A percentile compares a stretch with the other conserved stretches of the same genome.
These are phyloP conservation scores for Lasioglossum malachurum DNA, from an alignment of 2,888 invertebrate genomes.

Conservation along the genomic window DNA sequence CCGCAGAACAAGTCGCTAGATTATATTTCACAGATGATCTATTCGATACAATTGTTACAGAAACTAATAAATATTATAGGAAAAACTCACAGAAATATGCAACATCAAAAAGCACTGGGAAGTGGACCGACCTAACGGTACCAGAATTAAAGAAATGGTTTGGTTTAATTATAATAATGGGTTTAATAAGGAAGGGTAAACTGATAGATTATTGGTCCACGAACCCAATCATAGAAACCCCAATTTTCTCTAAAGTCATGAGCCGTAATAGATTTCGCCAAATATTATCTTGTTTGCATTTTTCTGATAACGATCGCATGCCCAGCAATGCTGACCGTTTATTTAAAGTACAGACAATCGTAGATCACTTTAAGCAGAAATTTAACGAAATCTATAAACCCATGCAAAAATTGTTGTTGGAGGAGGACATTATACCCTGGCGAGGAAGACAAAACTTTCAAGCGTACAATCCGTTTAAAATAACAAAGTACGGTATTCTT, in stretches of 20 bases:
- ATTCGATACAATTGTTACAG: not conserved
- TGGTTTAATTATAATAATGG: slow-evolving; percentile 8
- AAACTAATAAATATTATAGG: not conserved
- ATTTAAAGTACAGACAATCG: not conserved
- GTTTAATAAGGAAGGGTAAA: slow-evolving; percentile 1
- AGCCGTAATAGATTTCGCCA: slow-evolving; percentile 17
- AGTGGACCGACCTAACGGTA: not conserved
- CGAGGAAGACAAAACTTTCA: not conserved
- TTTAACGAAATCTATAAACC: slow-evolving; percentile 15
- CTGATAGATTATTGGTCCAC: slow-evolving; percentile 8
- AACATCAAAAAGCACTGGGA: not conserved
- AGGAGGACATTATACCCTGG: slow-evolving; percentile 11
- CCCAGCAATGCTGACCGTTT: not conserved
- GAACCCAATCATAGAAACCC: not conserved
- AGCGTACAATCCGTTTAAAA: not conserved
- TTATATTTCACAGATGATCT: slow-evolving; percentile 9
- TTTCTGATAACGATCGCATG: not conserved
- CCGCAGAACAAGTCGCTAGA: not conserved
- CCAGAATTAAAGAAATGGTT: not conserved
- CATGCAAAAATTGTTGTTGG: not conserved
- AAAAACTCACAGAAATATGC: not conserved
- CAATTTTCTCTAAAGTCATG: slow-evolving; percentile 17
- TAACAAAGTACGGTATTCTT: slow-evolving; percentile 11
- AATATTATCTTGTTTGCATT: not conserved
- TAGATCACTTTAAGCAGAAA: slow-evolving; percentile 2